These are phyloP conservation scores for Drosophila quinaria DNA, from an alignment of 2,888 invertebrate genomes.

Conservation along the genomic window DNA sequence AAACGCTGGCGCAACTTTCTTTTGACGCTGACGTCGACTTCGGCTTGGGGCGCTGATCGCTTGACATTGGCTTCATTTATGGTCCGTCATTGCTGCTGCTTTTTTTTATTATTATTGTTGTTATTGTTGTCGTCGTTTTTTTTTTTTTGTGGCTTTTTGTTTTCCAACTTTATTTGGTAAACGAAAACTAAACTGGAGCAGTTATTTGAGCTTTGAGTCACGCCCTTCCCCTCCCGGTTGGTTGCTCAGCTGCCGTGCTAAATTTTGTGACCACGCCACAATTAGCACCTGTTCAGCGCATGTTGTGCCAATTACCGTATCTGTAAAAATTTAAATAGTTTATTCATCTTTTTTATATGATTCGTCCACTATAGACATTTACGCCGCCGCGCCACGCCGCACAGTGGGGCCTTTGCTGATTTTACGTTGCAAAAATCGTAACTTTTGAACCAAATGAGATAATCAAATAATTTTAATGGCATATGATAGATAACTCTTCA, in stretches of 20 bases:
- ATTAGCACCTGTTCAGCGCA: constrained; percentile 67
- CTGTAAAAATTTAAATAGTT: constrained; percentile 41
- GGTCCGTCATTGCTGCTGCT: constrained; percentile 7
- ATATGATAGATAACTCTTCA: too few species aligned
- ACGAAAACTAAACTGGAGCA: constrained; percentile 50
- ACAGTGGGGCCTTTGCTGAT: too few species aligned
- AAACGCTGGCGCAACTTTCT: constrained; percentile 68
- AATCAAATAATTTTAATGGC: too few species aligned
- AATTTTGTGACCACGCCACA: constrained; percentile 57
- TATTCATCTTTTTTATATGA: not conserved
- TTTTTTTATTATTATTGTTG: not conserved
- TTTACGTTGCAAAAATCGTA: too few species aligned
- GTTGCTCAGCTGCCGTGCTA: constrained; percentile 23
- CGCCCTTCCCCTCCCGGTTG: constrained; percentile 5
- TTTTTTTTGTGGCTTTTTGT: not conserved
- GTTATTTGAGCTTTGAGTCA: constrained; percentile 29
- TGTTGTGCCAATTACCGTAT: constrained; percentile 39
- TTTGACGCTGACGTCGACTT: constrained; percentile 40
- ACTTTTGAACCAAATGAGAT: too few species aligned
- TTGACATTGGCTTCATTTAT: constrained; percentile 62
- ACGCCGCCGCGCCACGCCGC: too few species aligned
- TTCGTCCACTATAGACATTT: not conserved
- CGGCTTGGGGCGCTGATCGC: constrained; percentile 46
- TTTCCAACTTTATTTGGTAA: constrained; percentile 5
- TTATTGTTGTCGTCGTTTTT: not conserved